These are phyloP conservation scores for Percina caprodes DNA, from an alignment of 2,113 vertebrate genomes.

Conservation along the genomic window DNA sequence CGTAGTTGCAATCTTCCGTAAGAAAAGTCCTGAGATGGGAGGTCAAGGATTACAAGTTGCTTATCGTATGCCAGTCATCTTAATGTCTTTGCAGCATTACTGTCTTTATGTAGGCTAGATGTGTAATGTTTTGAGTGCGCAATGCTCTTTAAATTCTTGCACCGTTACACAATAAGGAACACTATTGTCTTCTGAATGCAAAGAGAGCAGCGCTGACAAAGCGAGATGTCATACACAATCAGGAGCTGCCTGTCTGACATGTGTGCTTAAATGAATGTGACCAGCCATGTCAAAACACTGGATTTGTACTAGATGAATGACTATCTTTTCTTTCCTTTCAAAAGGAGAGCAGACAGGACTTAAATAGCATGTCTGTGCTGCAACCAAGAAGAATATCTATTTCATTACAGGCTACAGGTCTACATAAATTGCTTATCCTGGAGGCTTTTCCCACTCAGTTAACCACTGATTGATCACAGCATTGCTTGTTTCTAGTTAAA, in stretches of 20 bases:
- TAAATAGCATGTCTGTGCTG: background rate
- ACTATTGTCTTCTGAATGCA: slow-evolving; percentile 9
- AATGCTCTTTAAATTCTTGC: background rate
- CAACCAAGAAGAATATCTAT: background rate
- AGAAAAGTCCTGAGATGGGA: background rate
- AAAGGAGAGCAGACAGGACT: background rate
- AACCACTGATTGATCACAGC: slow-evolving; percentile 63
- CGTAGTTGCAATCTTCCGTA: background rate
- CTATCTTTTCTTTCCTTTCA: background rate
- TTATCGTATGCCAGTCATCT: background rate
- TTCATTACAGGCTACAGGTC: slow-evolving; percentile 16
- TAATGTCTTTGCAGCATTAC: background rate
- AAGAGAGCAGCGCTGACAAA: slow-evolving; percentile 52
- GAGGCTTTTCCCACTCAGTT: slow-evolving; percentile 26
- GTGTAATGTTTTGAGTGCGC: background rate
- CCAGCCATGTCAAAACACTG: slow-evolving; percentile 10
- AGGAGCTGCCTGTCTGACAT: slow-evolving; percentile 22
- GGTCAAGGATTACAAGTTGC: background rate
- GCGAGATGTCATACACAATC: slow-evolving; percentile 50
- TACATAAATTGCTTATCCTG: slow-evolving; percentile 29
- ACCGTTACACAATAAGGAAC: slow-evolving; percentile 40
- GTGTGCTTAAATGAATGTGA: slow-evolving; percentile 21
- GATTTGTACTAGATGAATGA: background rate
- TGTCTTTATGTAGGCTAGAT: slow-evolving; percentile 13
- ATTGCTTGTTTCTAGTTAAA: slow-evolving; percentile 68